Percentiles rank a stretch among this genome's conserved stretches.
These are phyloP conservation scores for Neoscelio sp. DNA, from an alignment of 2,888 invertebrate species.

Conservation along the genomic window DNA sequence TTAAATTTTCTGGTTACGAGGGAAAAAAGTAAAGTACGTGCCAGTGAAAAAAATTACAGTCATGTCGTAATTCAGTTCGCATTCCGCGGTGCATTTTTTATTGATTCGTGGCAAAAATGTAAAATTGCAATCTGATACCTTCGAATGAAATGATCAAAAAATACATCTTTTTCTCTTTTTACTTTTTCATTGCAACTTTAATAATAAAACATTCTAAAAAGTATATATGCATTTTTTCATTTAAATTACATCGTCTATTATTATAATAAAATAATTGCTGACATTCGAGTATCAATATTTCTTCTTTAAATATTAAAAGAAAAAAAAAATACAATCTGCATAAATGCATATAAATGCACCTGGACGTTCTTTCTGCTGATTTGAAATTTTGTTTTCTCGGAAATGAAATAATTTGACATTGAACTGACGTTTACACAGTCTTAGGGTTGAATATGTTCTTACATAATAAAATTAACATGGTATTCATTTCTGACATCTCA, in stretches of 20 bases:
- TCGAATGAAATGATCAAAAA: too few species aligned
- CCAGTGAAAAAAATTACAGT: background rate
- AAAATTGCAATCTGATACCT: background rate
- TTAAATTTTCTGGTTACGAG: too few species aligned
- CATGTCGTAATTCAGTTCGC: background rate
- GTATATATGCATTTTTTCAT: too few species aligned
- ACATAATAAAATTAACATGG: background rate
- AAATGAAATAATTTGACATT: constrained; percentile 17
- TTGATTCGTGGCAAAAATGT: background rate
- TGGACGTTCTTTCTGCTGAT: background rate
- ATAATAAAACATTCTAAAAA: too few species aligned
- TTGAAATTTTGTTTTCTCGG: constrained; percentile 2
- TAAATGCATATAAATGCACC: constrained; percentile 11
- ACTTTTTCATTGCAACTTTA: too few species aligned
- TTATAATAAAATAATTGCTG: too few species aligned
- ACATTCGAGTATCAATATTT: too few species aligned
- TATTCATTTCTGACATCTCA: too few species aligned
- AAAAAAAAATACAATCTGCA: constrained; percentile 21
- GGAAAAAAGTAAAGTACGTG: background rate
- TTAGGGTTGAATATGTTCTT: background rate
- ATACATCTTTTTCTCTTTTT: too few species aligned
- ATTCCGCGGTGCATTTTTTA: constrained; percentile 1
- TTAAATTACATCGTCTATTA: too few species aligned
- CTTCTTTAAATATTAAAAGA: too few species aligned
- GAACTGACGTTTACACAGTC: constrained; percentile 4